Conservation (phyloP, 2,888 invertebrate species). For the Sisyra terminalis region DNA sequence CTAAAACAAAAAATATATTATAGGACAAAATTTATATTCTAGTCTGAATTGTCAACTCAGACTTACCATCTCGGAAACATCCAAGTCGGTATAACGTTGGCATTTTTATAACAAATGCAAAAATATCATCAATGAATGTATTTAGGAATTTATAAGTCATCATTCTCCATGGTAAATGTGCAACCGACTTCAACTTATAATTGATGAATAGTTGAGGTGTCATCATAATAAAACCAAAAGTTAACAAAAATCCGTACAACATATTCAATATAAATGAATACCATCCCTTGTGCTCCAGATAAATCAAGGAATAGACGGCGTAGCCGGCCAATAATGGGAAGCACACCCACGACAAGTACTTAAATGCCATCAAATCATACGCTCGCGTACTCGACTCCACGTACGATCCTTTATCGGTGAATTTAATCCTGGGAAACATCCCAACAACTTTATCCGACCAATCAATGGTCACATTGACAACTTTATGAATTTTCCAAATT, state of each 20-base stretch:
- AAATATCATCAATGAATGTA: slow-evolving; percentile 99
- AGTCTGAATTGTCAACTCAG: too few species aligned
- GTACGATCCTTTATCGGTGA: slow-evolving; percentile 94
- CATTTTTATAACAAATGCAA: slow-evolving; percentile 99
- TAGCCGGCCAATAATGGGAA: slow-evolving; percentile 91
- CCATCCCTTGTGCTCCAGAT: slow-evolving; percentile 97
- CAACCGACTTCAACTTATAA: slow-evolving; percentile 97
- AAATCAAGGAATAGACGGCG: slow-evolving; percentile 84
- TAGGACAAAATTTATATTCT: background rate
- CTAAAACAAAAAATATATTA: slow-evolving; percentile 33
- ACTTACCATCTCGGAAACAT: slow-evolving; percentile 86
- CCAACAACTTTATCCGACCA: slow-evolving; percentile 60
- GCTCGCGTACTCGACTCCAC: slow-evolving; percentile 83
- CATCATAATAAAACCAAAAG: slow-evolving; percentile 99
- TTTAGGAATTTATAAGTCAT: slow-evolving; percentile 98
- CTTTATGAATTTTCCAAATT: slow-evolving; percentile 98
- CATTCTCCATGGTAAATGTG: slow-evolving; percentile 99
- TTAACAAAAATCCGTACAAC: slow-evolving; percentile 93
- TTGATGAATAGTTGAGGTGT: slow-evolving; percentile 99
- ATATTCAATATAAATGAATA: slow-evolving; percentile 94
- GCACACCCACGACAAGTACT: slow-evolving; percentile 89
- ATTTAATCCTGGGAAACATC: slow-evolving; percentile 58
- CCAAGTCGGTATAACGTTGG: slow-evolving; percentile 96
- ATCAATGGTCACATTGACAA: slow-evolving; percentile 65
- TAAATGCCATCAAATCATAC: slow-evolving; percentile 91